Percentiles rank a stretch among this genome's conserved stretches.
Conservation (phyloP, 2,113 vertebrate genomes). For the Planiliza haematocheilus region DNA sequence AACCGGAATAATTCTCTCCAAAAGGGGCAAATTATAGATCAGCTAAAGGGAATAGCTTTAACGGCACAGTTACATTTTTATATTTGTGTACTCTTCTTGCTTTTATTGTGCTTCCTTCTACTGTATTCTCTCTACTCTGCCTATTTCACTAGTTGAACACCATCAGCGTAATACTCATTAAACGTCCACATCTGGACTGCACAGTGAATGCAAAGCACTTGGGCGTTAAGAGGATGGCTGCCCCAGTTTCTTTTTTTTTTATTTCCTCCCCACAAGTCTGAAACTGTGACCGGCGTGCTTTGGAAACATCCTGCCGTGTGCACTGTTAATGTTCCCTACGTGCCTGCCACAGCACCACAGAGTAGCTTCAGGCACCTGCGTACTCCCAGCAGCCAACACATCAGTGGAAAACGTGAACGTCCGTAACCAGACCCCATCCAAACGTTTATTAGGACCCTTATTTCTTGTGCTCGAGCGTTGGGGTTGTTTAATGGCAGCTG, state of each 20-base stretch:
- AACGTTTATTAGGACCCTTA: conserved; percentile 25
- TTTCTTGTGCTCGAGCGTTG: conserved; percentile 39
- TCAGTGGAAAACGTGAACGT: conserved; percentile 53
- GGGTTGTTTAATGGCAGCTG: conserved; percentile 24
- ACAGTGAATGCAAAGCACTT: conserved; percentile 5
- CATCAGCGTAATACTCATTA: neutral
- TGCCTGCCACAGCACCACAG: conserved; percentile 29
- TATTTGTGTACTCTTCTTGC: neutral
- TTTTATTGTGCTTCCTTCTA: neutral
- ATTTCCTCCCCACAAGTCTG: conserved; percentile 7
- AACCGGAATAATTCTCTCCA: too few relatives aligned
- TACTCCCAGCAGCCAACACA: conserved; percentile 32
- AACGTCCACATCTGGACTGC: conserved; percentile 13
- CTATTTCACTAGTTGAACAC: neutral
- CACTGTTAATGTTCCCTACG: conserved; percentile 44
- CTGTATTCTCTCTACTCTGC: neutral
- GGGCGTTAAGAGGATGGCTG: neutral
- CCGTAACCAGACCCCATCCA: conserved; percentile 36
- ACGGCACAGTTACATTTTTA: neutral
- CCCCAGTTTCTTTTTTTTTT: conserved; percentile 16
- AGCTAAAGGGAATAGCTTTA: neutral
- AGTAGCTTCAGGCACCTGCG: conserved; percentile 46
- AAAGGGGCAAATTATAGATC: neutral
- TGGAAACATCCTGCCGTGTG: conserved; percentile 20
- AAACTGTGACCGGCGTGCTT: conserved; percentile 11